These are phyloP conservation scores for Hylaeus volcanicus DNA, from an alignment of 1,140 invertebrate genomes.

Conservation along the genomic window DNA sequence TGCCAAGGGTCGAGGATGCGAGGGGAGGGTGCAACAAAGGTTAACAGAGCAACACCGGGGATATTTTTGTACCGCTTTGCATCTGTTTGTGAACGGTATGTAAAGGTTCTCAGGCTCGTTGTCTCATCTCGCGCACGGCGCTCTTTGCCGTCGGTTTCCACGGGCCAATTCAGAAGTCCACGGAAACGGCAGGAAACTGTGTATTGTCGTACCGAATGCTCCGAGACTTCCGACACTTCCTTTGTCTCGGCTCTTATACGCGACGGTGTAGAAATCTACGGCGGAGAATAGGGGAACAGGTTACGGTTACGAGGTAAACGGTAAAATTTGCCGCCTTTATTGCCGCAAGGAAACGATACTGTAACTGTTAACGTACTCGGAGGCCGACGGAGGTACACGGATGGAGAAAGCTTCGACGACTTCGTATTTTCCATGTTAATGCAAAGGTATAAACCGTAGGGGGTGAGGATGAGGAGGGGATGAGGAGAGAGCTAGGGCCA, in stretches of 20 bases:
- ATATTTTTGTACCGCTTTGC: constrained; percentile 23
- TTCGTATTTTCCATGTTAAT: constrained; percentile 75
- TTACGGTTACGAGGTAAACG: constrained; percentile 26
- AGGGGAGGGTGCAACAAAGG: neutral
- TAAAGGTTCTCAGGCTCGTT: neutral
- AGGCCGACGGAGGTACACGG: neutral
- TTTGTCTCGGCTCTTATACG: constrained; percentile 1
- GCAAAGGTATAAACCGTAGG: constrained; percentile 69
- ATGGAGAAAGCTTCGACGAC: constrained; percentile 24
- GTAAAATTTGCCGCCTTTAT: constrained; percentile 65
- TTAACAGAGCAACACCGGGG: neutral
- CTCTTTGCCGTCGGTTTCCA: constrained; percentile 1
- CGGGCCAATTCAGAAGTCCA: constrained; percentile 14
- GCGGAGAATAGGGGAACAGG: neutral
- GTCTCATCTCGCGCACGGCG: constrained; percentile 3
- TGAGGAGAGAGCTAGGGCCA: no score
- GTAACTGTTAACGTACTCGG: constrained; percentile 41
- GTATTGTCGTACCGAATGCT: constrained; percentile 11
- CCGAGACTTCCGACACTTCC: constrained; percentile 27
- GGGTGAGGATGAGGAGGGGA: no score
- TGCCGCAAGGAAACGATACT: constrained; percentile 55
- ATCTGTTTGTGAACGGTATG: neutral
- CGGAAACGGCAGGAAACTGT: constrained; percentile 14
- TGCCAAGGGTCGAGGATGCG: neutral
- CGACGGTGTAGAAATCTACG: neutral